Percentiles rank a stretch among this genome's conserved stretches.
phyloP scores from a whole-genome alignment of 2,888 invertebrate genomes.

The Metalampra italica region DNA sequence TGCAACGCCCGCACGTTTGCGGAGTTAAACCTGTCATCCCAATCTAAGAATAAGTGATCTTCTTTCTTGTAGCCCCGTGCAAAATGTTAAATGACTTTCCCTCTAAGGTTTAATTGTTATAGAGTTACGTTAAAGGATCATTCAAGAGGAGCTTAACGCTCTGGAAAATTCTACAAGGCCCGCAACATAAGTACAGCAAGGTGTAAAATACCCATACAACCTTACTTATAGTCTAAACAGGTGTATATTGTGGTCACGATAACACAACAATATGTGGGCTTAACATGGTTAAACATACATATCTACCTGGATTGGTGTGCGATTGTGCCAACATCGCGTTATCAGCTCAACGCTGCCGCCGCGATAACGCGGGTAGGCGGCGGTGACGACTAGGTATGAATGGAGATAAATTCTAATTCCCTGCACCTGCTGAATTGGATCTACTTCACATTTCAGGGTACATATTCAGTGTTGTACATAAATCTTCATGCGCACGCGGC shows the following conservation, averaged over 20 bases:
- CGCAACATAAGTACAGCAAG: no score
- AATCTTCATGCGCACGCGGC: no score
- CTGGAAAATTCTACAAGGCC: no score
- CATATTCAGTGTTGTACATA: no score
- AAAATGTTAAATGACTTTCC: neutral
- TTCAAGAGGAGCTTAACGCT: no score
- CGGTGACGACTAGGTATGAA: slow-evolving; percentile 1
- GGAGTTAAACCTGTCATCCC: no score
- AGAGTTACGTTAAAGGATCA: no score
- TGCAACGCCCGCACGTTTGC: no score
- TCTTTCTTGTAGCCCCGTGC: no score
- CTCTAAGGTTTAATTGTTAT: no score
- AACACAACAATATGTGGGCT: neutral
- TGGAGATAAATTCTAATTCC: slow-evolving; percentile 2
- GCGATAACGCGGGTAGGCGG: neutral
- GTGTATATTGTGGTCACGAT: neutral
- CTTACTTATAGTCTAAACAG: neutral
- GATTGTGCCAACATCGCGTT: neutral
- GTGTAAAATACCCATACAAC: no score
- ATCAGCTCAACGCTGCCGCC: neutral
- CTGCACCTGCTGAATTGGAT: neutral
- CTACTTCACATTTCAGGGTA: neutral
- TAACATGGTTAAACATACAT: neutral
- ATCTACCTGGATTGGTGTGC: neutral
- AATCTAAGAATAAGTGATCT: no score